Base-by-base conservation (phyloP, 1,140 invertebrate species). In the Drosophila insularis region DNA sequence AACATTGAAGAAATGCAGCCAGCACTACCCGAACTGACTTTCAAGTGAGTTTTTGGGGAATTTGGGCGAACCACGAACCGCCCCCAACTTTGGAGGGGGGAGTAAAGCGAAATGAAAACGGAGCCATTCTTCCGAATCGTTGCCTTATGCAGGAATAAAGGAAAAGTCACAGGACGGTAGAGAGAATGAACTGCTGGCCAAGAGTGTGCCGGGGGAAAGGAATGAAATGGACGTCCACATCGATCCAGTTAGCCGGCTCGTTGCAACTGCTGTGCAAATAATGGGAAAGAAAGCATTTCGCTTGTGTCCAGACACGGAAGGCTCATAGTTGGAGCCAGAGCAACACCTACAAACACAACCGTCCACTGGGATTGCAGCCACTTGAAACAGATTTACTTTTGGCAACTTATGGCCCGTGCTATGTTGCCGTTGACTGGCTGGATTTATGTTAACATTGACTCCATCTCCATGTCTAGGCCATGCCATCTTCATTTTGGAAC, bases 381-480 rank as follows among this genome's bases (percentile, higher is more conserved):
- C 84, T 87, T 81, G 80, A 89, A 87, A 87, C 84, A 78, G 84
- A 87, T 87, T 87, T 87, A 78, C 76, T 84, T 84, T 89, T 32
- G 72, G 76, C 82, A 80, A 70, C 80, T 71, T 75, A 78, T 75
- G 72, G 64, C 50, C 63, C 71, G 55, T 64, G 50, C 43, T 43
- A 56, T 58, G 27, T 40, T 46, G 71, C 50, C 27, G 31, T 17
- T 35, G 40, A 40, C 65, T 66, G 53, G 37, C 66, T 55, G 74
- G 71, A 72, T 78, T 72, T 76, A 70, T 72, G 72, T 35, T 50
- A 37, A 46, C 65, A 37, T 31, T 17, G 53, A 17, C 37, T 50
- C 32, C 37, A 50, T 40, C 64, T 80, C 66, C 60, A 63, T 50
- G 43, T 77, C 74, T 76, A 27, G 37, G 31, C 37, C 50, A 61